These are phyloP conservation scores for Microvelia longipes DNA, from an alignment of 1,140 invertebrate species.

Conservation along the genomic window DNA sequence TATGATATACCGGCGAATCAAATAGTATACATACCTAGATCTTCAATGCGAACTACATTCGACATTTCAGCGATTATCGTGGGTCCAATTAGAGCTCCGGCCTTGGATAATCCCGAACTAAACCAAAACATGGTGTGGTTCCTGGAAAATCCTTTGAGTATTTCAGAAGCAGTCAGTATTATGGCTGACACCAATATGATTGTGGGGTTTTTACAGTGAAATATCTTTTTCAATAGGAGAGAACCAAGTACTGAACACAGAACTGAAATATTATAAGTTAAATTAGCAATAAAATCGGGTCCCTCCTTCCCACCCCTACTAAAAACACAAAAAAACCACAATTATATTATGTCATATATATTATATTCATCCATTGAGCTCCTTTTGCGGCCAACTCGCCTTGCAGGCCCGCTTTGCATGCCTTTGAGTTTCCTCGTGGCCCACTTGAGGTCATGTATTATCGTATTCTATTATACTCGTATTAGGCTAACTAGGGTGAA, in stretches of 20 bases:
- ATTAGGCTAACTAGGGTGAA: too few relatives aligned
- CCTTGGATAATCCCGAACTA: neutral
- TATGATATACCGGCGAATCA: too few relatives aligned
- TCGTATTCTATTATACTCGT: too few relatives aligned
- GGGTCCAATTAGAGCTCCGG: neutral
- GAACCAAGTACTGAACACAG: neutral
- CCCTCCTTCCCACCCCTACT: too few relatives aligned
- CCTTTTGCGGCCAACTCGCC: too few relatives aligned
- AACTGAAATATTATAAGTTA: neutral
- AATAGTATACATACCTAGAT: neutral
- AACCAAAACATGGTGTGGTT: neutral
- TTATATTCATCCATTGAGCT: too few relatives aligned
- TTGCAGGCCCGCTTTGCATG: too few relatives aligned
- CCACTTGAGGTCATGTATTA: too few relatives aligned
- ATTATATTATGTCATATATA: too few relatives aligned
- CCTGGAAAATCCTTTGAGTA: neutral
- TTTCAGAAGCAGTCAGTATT: neutral
- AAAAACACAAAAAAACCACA: too few relatives aligned
- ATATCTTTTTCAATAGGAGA: neutral
- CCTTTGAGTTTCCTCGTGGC: too few relatives aligned
- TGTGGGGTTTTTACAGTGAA: neutral
- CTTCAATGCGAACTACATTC: neutral
- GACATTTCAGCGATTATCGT: neutral
- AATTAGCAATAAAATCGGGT: too few relatives aligned
- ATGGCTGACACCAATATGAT: neutral